Conservation (phyloP, 2,888 invertebrate genomes). For the Oscheius myriophilus region DNA sequence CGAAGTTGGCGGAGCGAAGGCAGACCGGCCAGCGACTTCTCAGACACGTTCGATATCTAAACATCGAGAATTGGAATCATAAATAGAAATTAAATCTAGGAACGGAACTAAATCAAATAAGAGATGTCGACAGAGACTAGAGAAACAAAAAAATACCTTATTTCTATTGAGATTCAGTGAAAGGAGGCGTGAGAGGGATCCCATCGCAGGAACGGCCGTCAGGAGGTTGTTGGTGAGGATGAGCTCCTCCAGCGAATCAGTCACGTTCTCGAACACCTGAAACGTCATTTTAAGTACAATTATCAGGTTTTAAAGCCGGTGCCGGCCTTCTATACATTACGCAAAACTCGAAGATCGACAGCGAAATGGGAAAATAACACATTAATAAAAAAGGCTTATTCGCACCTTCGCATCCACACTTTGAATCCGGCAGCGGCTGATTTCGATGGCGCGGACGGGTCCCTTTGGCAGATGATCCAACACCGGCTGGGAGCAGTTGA, state of each 20-base stretch:
- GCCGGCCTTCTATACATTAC: no score
- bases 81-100: not conserved
- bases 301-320: no score
- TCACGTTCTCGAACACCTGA: conserved; percentile 37
- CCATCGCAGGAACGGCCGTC: conserved; percentile 53
- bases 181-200: conserved; percentile 38
- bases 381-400: no score
- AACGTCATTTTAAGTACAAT: not conserved
- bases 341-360: no score
- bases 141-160: conserved; percentile 31
- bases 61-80: not conserved
- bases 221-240: conserved; percentile 52
- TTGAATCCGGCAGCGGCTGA: conserved; percentile 45
- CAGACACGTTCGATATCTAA: conserved; percentile 45
- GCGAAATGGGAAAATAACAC: no score
- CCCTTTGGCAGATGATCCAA: conserved; percentile 15
- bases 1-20: conserved; percentile 50
- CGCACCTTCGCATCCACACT: conserved; percentile 31
- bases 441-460: conserved; percentile 36
- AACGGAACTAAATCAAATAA: no score
- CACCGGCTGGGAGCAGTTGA: not conserved
- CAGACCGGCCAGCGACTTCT: conserved; percentile 45
- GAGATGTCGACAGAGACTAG: no score
- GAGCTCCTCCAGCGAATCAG: conserved; percentile 50
- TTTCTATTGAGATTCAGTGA: conserved; percentile 47